Base-by-base conservation (phyloP, 2,797 vertebrate genomes). In the Phalanger gymnotis region DNA sequence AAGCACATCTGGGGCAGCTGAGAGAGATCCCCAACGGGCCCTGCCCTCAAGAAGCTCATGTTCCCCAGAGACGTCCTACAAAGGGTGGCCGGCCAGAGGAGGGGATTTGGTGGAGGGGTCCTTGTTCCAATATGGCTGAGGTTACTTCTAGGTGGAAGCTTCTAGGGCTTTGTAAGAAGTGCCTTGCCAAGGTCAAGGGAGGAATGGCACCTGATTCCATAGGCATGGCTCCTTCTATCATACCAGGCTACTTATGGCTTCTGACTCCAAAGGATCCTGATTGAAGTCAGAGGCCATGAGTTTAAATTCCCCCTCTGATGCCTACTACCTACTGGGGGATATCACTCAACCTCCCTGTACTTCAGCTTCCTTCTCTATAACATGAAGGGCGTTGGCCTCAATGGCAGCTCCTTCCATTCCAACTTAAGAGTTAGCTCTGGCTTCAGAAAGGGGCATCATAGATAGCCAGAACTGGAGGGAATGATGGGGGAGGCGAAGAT, bases 121-220 rank as follows among this genome's bases (percentile, higher is more conserved):
- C 19, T 81, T 81, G 73, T 47, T 47, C 61, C 61, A 14, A n/a
- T 19, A 6, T 73, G 61, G 6, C 16, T n/a, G 34, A 73, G 61
- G 34, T 2, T 16, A 19, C 34, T 73, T 73, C 22, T 81, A 47
- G 22, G 22, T 27, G 27, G 73, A 1, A 22, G 5, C 11, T 11
- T 34, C 7, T 28, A 0, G 0, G 66, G 53, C 0, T 47, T 81
- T 47, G 73, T 47, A 22, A 27, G 7, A 81, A 25, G 9, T 25
- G 73, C 5, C n/a, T 22, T 27, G 40, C 7, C 7, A 2, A 4
- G 22, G 73, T 81, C 40, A 47, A 27, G 40, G 40, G 73, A 81
- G 40, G 22, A 31, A 2, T 40, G 73, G 73, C 73, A 40, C 16
- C 66, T 16, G 13, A 5, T 66, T 14, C 61, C 34, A n/a, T 14